Evolutionary conservation across 2,888 invertebrate species (phyloP).

Genomic region (Pardosa pseudoannulata): DNA sequence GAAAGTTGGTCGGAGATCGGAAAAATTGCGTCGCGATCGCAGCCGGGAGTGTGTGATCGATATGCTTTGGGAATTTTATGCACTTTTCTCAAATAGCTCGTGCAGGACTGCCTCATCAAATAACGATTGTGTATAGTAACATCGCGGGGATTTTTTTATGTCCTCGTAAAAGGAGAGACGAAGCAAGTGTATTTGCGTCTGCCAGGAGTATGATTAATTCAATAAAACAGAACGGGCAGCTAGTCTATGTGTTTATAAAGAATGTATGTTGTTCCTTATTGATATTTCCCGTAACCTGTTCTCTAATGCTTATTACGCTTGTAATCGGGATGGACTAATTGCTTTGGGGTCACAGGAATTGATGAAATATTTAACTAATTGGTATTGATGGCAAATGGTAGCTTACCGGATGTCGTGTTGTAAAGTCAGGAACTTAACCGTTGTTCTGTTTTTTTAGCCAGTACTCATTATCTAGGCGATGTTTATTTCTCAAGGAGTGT

Average conservation of each 20-base stretch:
- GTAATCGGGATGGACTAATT: too few relatives aligned
- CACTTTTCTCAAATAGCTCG: not conserved
- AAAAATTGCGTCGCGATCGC: not conserved
- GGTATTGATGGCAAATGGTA: too few relatives aligned
- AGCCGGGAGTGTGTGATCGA: not conserved
- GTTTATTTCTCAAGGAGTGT: too few relatives aligned
- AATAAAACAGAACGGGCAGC: not conserved
- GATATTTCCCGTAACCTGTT: not conserved
- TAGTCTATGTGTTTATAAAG: not conserved
- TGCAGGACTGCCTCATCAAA: slow-evolving; percentile 14
- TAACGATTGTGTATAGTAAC: slow-evolving; percentile 8
- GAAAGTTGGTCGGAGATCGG: not conserved
- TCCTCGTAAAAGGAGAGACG: not conserved
- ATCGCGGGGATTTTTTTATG: not conserved
- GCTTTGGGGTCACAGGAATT: too few relatives aligned
- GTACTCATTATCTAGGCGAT: too few relatives aligned
- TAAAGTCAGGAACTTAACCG: too few relatives aligned
- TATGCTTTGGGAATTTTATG: slow-evolving; percentile 3
- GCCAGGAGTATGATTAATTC: not conserved
- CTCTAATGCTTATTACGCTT: too few relatives aligned
- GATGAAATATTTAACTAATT: too few relatives aligned
- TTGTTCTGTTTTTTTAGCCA: too few relatives aligned
- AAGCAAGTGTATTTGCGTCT: not conserved
- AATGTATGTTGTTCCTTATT: not conserved
- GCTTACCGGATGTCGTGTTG: too few relatives aligned